phyloP scores from a whole-genome alignment of 1,140 invertebrate genomes.

The Musca domestica region DNA sequence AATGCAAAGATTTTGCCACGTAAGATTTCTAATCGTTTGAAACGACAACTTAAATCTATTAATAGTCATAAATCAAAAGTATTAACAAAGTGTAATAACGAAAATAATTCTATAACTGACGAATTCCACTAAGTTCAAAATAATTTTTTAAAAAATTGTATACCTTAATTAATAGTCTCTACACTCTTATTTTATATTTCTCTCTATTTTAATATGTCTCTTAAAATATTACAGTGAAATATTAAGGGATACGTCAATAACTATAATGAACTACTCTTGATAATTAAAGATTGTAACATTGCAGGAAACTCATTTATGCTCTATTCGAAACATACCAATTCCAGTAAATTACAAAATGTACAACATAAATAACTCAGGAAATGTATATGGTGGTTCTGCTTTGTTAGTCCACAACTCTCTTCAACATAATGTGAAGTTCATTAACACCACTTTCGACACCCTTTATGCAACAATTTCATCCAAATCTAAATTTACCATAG shows the following conservation, averaged over 20 bases:
- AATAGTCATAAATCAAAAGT: too few relatives aligned
- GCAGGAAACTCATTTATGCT: conserved; percentile 6
- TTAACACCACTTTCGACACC: neutral
- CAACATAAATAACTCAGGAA: neutral
- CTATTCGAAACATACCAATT: neutral
- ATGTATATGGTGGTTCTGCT: neutral
- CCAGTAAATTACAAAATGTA: neutral
- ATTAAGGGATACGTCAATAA: conserved; percentile 16
- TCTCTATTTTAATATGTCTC: too few relatives aligned
- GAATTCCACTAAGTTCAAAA: too few relatives aligned
- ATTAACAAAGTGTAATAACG: too few relatives aligned
- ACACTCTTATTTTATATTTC: too few relatives aligned
- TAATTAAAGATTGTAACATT: conserved; percentile 6
- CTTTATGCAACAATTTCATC: neutral
- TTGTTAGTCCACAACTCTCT: neutral
- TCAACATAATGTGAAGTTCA: neutral
- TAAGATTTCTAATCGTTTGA: too few relatives aligned
- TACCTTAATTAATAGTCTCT: too few relatives aligned
- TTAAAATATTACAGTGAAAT: conserved; percentile 14
- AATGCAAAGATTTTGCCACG: too few relatives aligned
- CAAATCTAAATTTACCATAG: neutral
- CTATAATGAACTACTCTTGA: conserved; percentile 2
- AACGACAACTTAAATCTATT: too few relatives aligned
- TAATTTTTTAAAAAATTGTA: too few relatives aligned
- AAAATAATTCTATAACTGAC: too few relatives aligned